Percentiles rank a stretch among this genome's conserved stretches.
Evolutionary conservation across 2,888 invertebrate species (phyloP).

Genomic region (Erebia epiphron): DNA sequence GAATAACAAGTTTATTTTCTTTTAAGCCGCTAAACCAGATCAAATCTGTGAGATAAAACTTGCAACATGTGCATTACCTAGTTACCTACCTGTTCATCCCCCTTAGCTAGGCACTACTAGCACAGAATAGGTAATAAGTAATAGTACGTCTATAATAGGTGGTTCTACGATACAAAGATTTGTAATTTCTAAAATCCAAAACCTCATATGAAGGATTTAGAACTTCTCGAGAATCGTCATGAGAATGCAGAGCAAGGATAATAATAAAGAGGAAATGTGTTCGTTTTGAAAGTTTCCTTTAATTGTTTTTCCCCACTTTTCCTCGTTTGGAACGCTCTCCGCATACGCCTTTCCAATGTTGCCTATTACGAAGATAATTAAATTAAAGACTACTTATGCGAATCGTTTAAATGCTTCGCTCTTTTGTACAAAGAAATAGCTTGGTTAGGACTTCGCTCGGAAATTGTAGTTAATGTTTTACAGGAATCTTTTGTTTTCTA

Average conservation of each 20-base stretch:
- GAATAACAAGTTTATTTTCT: not conserved
- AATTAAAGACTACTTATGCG: conserved; percentile 52
- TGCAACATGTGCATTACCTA: not conserved
- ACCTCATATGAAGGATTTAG: not conserved
- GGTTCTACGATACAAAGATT: not conserved
- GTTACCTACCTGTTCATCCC: not conserved
- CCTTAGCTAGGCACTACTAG: too few relatives aligned
- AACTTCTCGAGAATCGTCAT: not conserved
- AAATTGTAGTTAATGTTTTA: conserved; percentile 20
- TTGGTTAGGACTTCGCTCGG: conserved; percentile 4
- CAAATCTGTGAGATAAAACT: too few relatives aligned
- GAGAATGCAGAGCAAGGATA: conserved; percentile 15
- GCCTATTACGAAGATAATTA: conserved; percentile 57
- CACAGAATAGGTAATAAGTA: too few relatives aligned
- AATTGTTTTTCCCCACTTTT: conserved; percentile 55
- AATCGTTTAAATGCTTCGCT: conserved; percentile 34
- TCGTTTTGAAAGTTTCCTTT: conserved; percentile 49
- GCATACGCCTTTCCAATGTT: conserved; percentile 50
- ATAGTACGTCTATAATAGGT: too few relatives aligned
- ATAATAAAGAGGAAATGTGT: conserved; percentile 44
- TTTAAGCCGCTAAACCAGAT: not conserved
- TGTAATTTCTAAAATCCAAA: not conserved
- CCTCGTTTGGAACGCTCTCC: conserved; percentile 50
- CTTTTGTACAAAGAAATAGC: conserved; percentile 25
- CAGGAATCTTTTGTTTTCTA: conserved; percentile 16